Evolutionary conservation across 2,113 vertebrate genomes (phyloP).

Genomic region (Macroglossus sobrinus): DNA sequence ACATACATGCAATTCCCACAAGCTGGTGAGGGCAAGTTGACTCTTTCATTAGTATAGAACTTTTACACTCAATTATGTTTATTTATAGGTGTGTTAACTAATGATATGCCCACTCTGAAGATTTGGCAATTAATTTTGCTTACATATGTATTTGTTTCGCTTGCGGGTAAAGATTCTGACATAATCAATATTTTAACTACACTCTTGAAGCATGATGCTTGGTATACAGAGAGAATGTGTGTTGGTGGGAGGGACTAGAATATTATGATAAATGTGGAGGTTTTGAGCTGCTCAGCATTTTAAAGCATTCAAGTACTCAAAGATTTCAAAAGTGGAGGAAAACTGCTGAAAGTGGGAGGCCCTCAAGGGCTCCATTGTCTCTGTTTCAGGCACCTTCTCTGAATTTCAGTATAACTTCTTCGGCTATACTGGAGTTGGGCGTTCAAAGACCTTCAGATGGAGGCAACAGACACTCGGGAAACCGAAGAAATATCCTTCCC

Average conservation of each 20-base stretch:
- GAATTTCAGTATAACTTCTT: neutral
- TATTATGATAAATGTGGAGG: neutral
- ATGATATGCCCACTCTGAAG: neutral
- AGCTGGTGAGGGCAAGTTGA: neutral
- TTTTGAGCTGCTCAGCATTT: neutral
- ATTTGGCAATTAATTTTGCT: neutral
- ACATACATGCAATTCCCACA: accelerated
- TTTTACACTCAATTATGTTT: neutral
- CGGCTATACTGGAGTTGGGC: neutral
- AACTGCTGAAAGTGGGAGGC: neutral
- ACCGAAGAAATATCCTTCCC: neutral
- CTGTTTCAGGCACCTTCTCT: neutral
- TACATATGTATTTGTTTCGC: neutral
- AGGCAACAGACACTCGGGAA: neutral
- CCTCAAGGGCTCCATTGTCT: neutral
- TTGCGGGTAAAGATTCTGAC: neutral
- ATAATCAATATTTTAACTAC: neutral
- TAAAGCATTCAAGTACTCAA: neutral
- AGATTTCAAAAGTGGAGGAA: neutral
- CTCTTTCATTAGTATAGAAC: neutral
- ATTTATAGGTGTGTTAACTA: neutral
- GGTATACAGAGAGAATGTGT: neutral
- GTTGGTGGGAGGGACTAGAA: accelerated
- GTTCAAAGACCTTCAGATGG: neutral
- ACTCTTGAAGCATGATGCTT: neutral